A percentile compares a stretch with the other conserved stretches of the same genome.
phyloP scores from a whole-genome alignment of 2,888 invertebrate species.

The Malachius bipustulatus region DNA sequence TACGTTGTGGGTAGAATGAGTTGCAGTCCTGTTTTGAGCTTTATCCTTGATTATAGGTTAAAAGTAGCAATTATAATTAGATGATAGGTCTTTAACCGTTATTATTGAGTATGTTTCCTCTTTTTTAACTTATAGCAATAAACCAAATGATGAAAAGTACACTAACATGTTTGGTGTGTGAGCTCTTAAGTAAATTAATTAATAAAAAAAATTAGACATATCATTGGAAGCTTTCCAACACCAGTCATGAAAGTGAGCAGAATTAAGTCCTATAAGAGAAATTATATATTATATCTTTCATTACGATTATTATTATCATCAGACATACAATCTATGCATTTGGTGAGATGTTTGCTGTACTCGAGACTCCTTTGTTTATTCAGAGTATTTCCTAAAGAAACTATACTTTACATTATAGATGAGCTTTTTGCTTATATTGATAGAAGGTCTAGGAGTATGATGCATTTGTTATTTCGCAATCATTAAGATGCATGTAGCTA shows the following conservation, averaged over 20 bases:
- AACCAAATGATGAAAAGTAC: conserved; percentile 28
- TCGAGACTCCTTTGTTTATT: neutral
- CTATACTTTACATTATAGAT: conserved; percentile 21
- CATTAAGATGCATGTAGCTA: conserved; percentile 26
- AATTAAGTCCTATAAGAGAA: conserved; percentile 15
- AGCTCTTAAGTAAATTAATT: conserved; percentile 11
- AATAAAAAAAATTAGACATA: conserved; percentile 26
- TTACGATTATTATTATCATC: too few species aligned
- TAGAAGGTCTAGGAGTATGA: conserved; percentile 23
- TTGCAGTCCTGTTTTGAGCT: too few species aligned
- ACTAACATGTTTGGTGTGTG: conserved; percentile 23
- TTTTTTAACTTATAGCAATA: conserved; percentile 32
- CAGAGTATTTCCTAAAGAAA: conserved; percentile 12
- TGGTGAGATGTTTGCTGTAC: neutral
- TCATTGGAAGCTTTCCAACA: conserved; percentile 27
- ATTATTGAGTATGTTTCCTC: conserved; percentile 24
- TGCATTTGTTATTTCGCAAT: conserved; percentile 36
- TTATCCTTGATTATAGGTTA: too few species aligned
- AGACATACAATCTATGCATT: neutral
- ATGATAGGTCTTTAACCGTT: too few species aligned
- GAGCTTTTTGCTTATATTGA: conserved; percentile 31
- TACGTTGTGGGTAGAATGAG: too few species aligned
- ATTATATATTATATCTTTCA: neutral
- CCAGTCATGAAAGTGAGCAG: conserved; percentile 23
- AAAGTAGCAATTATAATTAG: too few species aligned